phyloP scores from a whole-genome alignment of 2,888 invertebrate species.

The Scaptomyza tumidula region DNA sequence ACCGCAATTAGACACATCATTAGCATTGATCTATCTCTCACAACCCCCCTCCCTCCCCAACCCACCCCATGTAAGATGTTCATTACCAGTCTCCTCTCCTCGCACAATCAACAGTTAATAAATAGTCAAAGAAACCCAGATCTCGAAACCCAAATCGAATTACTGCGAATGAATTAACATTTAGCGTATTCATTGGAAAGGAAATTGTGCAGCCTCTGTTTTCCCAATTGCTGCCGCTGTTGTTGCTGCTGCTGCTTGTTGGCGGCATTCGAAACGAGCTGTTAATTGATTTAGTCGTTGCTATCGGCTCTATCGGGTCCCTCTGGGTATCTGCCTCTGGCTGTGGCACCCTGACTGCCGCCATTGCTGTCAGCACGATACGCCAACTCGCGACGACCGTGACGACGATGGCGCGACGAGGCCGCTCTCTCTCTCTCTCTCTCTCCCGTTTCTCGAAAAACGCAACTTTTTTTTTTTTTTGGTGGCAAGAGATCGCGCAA shows the following conservation, averaged over 20 bases:
- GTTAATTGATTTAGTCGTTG: constrained; percentile 74
- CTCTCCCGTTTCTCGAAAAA: constrained; percentile 32
- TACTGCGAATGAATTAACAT: constrained; percentile 64
- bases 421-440: constrained; percentile 19
- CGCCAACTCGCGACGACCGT: constrained; percentile 62
- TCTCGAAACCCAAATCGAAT: constrained; percentile 45
- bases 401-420: constrained; percentile 63
- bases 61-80: constrained; percentile 19
- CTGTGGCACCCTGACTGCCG: constrained; percentile 75
- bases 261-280: constrained; percentile 71
- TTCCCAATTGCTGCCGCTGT: background rate
- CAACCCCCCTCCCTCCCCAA: background rate
- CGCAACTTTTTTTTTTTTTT: constrained; percentile 19
- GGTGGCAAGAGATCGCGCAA: constrained; percentile 58
- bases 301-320: background rate
- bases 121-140: constrained; percentile 57
- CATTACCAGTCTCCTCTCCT: constrained; percentile 16
- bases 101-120: constrained; percentile 73
- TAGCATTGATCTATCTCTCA: background rate
- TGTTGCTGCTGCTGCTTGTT: constrained; percentile 10
- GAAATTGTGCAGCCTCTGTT: constrained; percentile 22
- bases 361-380: constrained; percentile 73
- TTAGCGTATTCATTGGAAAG: constrained; percentile 39
- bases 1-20: background rate
- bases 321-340: background rate